Evolutionary conservation across 2,888 invertebrate genomes (phyloP), one percentile per base, ranked within the genome.

Genomic region (Ariolimax columbianus): DNA sequence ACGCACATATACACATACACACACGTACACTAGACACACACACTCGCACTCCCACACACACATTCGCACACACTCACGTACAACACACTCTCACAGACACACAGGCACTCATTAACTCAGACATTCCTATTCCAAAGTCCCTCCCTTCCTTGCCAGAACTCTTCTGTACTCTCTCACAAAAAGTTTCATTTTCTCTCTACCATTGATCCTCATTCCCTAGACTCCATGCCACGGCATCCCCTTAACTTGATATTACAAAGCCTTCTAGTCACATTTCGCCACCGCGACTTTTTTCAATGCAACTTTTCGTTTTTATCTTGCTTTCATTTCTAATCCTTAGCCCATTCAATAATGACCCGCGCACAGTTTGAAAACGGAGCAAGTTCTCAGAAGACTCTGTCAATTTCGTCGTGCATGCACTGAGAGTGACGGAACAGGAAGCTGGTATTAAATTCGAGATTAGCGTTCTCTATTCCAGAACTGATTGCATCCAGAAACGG

Each of bases 391-490:
- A 66, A n/a, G n/a, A 33, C 11, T 17, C 30, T 66, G 66, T 66
- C 66, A 66, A 66, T 66, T 66, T 33, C 66, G 66, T 66, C 66
- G 7, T 66, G 66, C 33, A 33, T 33, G 30, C 66, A 66, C 59
- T 63, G 59, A n/a, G 59, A 55, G 30, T 66, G 33, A 33, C 66
- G 66, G 66, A 66, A 66, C 11, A 66, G 66, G 66, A 66, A 66
- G 33, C 17, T 66, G 33, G 66, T 66, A 66, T 66, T 66, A 66
- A 66, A 66, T 66, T 66, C 66, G 9, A 66, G 66, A 66, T 66
- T 66, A 66, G 33, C 30, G 66, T 33, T 33, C 33, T 66, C 66
- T 0, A 66, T 66, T 66, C 66, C 33, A 66, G 66, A 66, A 66
- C 33, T 66, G 66, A 66, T 66, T 66, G 66, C 66, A 33, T 66